Base-by-base conservation (phyloP, 2,113 vertebrate genomes). In the Psilopogon haemacephalus region DNA sequence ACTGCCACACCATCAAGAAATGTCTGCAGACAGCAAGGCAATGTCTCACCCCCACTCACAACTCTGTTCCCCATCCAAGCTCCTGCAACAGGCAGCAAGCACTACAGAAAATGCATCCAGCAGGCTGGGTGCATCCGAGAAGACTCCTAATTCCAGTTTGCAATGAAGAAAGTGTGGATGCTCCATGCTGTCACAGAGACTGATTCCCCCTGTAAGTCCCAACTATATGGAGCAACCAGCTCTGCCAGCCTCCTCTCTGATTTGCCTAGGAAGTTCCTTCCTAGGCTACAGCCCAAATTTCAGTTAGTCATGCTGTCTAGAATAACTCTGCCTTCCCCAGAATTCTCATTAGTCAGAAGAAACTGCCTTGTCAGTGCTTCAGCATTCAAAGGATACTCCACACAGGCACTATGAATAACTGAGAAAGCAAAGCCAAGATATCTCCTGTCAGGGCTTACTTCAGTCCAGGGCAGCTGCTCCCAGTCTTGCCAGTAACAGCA, bases 341-440 rank as follows among this genome's bases (percentile, higher is more conserved):
- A 44, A 72, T n/a, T n/a, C 2, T 6, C 23, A 11, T 59, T 40
- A 65, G 60, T 71, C 73, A 69, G 44, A 60, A 58, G 65, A 60
- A 44, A 15, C 76, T 81, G 72, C 64, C 38, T 59, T 2, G 0
- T 15, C 56, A 73, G 6, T 0, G 0, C 42, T 67, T 68, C 48
- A 54, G 32, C 4, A 46, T 46, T 69, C 67, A 72, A 63, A 83
- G 37, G 17, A 67, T 10, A 40, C 1, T 3, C 17, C 1, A 1
- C 2, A 37, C 18, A 74, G 62, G 54, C 90, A 44, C 35, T 75
- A 23, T 1, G 0, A 35, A 24, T 55, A 48, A 20, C 7, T 2
- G 33, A 54, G 37, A 77, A n/a, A n/a, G 17, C 13, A 2, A 20
- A 76, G 18, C 13, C 2, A 20, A 79, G 55, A 40, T 14, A 11